phyloP scores from a whole-genome alignment of 2,797 vertebrate species.

The Semaprochilodus insignis region DNA sequence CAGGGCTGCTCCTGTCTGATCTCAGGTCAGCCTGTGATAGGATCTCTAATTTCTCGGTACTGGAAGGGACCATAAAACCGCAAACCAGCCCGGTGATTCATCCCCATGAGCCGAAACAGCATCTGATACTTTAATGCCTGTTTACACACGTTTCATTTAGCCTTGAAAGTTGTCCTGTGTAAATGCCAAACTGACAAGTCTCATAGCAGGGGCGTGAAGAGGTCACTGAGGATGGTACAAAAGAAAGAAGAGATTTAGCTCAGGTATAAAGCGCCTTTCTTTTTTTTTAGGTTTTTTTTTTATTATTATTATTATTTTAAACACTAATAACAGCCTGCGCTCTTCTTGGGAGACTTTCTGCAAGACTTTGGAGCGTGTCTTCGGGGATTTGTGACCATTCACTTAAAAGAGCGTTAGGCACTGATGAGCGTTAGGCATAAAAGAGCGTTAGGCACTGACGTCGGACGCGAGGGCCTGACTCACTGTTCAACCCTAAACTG shows the following conservation, averaged over 20 bases:
- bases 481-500: too few species aligned
- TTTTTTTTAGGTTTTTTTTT: not conserved
- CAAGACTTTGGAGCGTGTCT: too few species aligned
- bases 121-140: constrained; percentile 45
- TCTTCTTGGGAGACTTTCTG: too few species aligned
- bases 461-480: too few species aligned
- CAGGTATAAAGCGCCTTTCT: not conserved
- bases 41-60: constrained; percentile 7
- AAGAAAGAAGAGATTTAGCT: not conserved
- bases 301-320: not conserved
- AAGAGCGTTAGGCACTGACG: too few species aligned
- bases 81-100: not conserved
- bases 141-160: constrained; percentile 8
- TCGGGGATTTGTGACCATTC: too few species aligned
- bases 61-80: constrained; percentile 2
- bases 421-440: too few species aligned
- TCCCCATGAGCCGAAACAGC: not conserved
- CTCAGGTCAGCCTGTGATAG: not conserved
- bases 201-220: not conserved
- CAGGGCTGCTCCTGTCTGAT: not conserved
- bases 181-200: constrained; percentile 20
- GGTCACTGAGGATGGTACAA: not conserved
- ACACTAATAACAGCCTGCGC: too few species aligned
- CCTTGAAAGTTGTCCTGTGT: constrained; percentile 7
- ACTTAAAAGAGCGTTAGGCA: too few species aligned